Conservation (phyloP, 30 jellyfish, hydroid and myxozoan species). For the Chironex yamaguchii region DNA sequence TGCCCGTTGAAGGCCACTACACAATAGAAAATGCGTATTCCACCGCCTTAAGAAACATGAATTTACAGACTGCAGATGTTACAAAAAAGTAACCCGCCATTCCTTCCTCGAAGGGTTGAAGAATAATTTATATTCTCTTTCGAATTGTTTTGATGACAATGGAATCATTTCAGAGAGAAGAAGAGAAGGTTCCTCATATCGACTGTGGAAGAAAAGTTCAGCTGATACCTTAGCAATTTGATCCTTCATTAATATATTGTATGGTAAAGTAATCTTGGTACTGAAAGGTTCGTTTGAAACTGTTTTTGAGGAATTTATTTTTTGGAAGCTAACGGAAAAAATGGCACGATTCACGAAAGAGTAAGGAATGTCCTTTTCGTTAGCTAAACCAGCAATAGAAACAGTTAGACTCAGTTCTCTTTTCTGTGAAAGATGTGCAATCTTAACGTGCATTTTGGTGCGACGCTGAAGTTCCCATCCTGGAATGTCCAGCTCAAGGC, state of each 20-base stretch:
- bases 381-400: constrained; percentile 50
- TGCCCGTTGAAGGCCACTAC: no score
- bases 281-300: constrained; percentile 67
- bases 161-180: neutral
- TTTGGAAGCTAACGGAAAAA: neutral
- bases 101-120: constrained; percentile 71
- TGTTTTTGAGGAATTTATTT: neutral
- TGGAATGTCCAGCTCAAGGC: constrained; percentile 69
- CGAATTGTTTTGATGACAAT: neutral
- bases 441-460: constrained; percentile 5
- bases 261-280: neutral
- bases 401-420: neutral
- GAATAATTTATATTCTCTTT: constrained; percentile 32
- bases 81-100: constrained; percentile 82
- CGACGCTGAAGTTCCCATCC: constrained; percentile 82
- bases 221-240: constrained; percentile 1
- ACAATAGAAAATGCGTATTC: no score
- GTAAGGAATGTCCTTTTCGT: constrained; percentile 59
- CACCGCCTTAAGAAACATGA: no score
- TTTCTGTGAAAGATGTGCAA: neutral
- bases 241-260: neutral
- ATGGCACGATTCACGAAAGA: constrained; percentile 55
- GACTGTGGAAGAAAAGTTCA: constrained; percentile 76
- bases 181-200: constrained; percentile 74
- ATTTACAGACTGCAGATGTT: no score